These are phyloP conservation scores for Thryonomys swinderianus DNA, from an alignment of 2,113 vertebrate species.

Conservation along the genomic window DNA sequence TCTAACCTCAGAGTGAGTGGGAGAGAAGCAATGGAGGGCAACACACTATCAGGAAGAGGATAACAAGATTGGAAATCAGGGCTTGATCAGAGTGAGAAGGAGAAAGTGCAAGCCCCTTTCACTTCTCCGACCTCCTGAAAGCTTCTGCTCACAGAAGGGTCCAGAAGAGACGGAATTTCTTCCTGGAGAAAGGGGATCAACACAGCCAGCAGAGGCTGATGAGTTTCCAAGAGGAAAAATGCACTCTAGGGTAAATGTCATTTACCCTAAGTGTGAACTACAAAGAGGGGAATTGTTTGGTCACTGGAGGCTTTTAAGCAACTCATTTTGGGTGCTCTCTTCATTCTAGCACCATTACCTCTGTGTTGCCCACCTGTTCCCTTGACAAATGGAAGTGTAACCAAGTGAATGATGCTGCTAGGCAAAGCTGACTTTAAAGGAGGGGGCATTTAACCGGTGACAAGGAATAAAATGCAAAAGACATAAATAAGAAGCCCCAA, in stretches of 20 bases:
- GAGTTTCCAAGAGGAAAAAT: neutral
- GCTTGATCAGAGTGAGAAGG: neutral
- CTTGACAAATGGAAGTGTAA: slow-evolving; percentile 43
- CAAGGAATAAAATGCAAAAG: neutral
- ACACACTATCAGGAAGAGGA: neutral
- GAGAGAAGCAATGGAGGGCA: neutral
- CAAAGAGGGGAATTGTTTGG: slow-evolving; percentile 51
- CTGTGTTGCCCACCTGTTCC: slow-evolving; percentile 45
- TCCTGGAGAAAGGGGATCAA: neutral
- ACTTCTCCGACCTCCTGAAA: slow-evolving; percentile 3
- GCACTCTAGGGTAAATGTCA: slow-evolving; percentile 9
- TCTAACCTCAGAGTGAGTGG: slow-evolving; percentile 14
- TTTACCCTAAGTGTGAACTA: slow-evolving; percentile 44
- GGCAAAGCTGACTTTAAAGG: neutral
- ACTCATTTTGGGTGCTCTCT: neutral
- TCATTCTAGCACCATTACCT: slow-evolving; percentile 6
- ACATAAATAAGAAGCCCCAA: neutral
- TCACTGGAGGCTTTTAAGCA: slow-evolving; percentile 35
- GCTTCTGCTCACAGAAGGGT: neutral
- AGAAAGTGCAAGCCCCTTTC: neutral
- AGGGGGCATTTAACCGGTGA: neutral
- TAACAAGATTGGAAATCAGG: neutral
- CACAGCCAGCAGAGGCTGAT: neutral
- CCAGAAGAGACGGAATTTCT: slow-evolving; percentile 46
- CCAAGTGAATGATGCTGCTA: slow-evolving; percentile 11